A percentile compares a stretch with the other conserved stretches of the same genome.
phyloP scores from a whole-genome alignment of 2,797 vertebrate genomes.

The Yasuhikotakia modesta region DNA sequence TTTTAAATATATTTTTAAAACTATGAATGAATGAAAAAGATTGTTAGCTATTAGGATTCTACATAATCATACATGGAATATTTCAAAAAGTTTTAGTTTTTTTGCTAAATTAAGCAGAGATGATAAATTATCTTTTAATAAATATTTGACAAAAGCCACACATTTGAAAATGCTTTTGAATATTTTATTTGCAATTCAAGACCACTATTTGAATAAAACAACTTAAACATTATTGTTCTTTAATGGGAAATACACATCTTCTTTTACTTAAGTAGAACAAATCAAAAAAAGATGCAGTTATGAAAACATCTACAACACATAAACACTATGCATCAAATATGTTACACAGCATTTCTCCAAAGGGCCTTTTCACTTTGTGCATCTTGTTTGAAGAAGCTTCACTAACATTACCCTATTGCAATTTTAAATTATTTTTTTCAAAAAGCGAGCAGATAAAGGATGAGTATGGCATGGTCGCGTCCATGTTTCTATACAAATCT shows the following conservation, averaged over 20 bases:
- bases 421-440: constrained; percentile 5
- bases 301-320: constrained; percentile 61
- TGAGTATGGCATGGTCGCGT: background rate
- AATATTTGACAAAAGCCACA: background rate
- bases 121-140: no score
- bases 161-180: background rate
- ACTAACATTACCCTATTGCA: background rate
- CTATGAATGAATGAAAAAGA: no score
- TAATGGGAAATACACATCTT: background rate
- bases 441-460: constrained; percentile 18
- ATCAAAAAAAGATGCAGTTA: constrained; percentile 23
- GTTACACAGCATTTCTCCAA: constrained; percentile 53
- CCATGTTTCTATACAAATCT: constrained; percentile 51
- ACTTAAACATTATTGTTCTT: background rate
- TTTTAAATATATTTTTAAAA: no score
- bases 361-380: constrained; percentile 32
- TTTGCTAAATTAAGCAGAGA: no score
- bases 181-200: constrained; percentile 27
- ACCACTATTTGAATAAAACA: background rate
- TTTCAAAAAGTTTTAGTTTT: no score
- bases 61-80: no score
- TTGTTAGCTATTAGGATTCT: no score
- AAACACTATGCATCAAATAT: constrained; percentile 68
- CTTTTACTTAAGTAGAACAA: background rate
- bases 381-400: background rate